Evolutionary conservation across 2,113 vertebrate species (phyloP), one percentile per base, ranked within the genome.

Genomic region (Halcyon malimbica): DNA sequence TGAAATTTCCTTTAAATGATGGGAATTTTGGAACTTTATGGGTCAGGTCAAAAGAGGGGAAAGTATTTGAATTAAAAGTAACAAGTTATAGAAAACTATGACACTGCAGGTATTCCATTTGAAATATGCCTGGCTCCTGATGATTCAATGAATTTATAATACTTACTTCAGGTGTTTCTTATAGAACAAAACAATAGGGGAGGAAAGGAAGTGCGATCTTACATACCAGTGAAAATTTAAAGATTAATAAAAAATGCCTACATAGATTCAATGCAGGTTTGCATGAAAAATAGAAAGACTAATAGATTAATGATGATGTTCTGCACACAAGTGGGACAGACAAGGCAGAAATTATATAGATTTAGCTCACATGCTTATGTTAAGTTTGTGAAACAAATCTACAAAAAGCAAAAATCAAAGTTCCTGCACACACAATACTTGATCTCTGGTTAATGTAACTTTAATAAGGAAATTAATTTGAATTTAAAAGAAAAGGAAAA

Each of bases 81-180:
- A 78, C 31, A 91, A 93, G 71, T 23, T 46, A 82, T 39, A 83
- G 82, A 94, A 97, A 93, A 89, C 89, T 85, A 93, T 89, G 60
- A 69, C 78, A 78, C 51, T 77, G 70, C 26, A 87, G 35, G 46
- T 90, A 59, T 88, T 89, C 87, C 7, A 82, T 89, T 80, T 93
- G 93, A 96, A 94, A 82, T 83, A 82, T 57, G 24, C 71, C 29
- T 81, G 35, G 9, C 37, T 96, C 69, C 87, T 51, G 62, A 83
- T 54, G 62, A 92, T 91, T 94, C 93, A 96, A 94, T 95, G 94
- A 93, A 97, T 97, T 89, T 91, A 87, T 94, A 96, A 96, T 91
- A n/a, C 15, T 84, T 95, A 73, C 84, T 97, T 84, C 89, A 86
- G 83, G 92, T 94, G 44, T 35, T 89, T 94, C 75, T 81, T 76